Conservation (phyloP, 2,797 vertebrate genomes). For the Coranthus polyacanthus region DNA sequence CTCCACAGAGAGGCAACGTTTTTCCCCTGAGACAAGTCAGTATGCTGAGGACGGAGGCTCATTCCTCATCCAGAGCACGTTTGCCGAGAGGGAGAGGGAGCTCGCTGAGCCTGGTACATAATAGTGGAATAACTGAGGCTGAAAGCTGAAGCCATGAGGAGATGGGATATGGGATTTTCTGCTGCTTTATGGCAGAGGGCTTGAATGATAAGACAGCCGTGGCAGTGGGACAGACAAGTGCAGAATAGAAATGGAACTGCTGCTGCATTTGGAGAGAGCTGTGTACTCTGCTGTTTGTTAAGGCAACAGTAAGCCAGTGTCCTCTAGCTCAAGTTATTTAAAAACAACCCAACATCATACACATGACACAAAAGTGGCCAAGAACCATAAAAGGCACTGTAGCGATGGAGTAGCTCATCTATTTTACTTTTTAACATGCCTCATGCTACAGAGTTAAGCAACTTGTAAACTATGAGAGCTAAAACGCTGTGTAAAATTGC, state of each 20-base stretch:
- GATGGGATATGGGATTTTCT: constrained; percentile 68
- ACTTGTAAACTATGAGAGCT: no score
- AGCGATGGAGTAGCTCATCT: not conserved
- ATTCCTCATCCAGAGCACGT: constrained; percentile 55
- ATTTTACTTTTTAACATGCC: not conserved
- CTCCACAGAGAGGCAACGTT: constrained; percentile 39
- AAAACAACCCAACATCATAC: not conserved
- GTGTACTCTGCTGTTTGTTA: constrained; percentile 9
- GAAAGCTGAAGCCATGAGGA: constrained; percentile 60
- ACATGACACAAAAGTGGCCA: constrained; percentile 7
- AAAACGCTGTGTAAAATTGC: no score
- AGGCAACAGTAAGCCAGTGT: constrained; percentile 23
- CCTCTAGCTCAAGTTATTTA: constrained; percentile 5
- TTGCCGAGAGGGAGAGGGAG: constrained; percentile 35
- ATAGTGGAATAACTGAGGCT: constrained; percentile 64
- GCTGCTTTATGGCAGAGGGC: constrained; percentile 48
- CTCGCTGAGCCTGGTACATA: constrained; percentile 53
- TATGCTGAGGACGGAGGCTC: constrained; percentile 21
- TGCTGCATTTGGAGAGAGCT: constrained; percentile 2
- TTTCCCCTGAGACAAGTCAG: constrained; percentile 42
- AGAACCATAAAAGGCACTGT: constrained; percentile 3
- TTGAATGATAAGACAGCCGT: constrained; percentile 61
- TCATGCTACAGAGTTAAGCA: not conserved
- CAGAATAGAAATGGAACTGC: constrained; percentile 31
- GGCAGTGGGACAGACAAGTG: constrained; percentile 45